Evolutionary conservation across 2,113 vertebrate species (phyloP), one percentile per base, ranked within the genome.

Genomic region (Poeciliopsis occidentalis): DNA sequence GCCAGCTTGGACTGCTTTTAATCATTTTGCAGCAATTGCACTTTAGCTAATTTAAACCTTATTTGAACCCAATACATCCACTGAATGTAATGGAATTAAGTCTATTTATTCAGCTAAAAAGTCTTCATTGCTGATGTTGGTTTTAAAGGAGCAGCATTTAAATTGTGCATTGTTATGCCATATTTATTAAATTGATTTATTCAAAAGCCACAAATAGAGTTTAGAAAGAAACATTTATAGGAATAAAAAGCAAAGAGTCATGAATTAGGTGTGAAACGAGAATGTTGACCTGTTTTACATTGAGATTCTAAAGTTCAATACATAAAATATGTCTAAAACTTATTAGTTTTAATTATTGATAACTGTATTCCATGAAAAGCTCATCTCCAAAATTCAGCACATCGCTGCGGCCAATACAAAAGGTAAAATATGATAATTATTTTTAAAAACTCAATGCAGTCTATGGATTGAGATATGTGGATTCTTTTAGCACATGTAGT

Each of bases 1-100:
- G 15, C 27, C 30, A 78, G 13, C 66, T 85, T 79, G 74, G 31
- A 82, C 57, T 72, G 29, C 67, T 51, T 79, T 67, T 29, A 78
- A 76, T 30, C 4, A 41, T 24, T 75, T 73, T 73, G 41, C 61
- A 60, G 15, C 41, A 22, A 30, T 34, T 37, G n/a, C 31, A 39
- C 47, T 67, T 17, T 34, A 73, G 62, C 24, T 69, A 61, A 70
- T 67, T 60, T 81, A 5, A 31, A 62, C 54, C n/a, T 66, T 29
- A 61, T 84, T 78, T 60, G 44, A 70, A 79, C n/a, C 31, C 63
- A 60, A 34, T 67, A 60, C 12, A 44, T 70, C 47, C 79, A 15
- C 57, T 13, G 4, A 75, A 27, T 64, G 13, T 19, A 64, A 72
- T 67, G 71, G 62, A 61, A 70, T n/a, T 10, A 41, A 51, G 12